Evolutionary conservation across 2,113 vertebrate genomes (phyloP).

Genomic region (Antechinus flavipes): DNA sequence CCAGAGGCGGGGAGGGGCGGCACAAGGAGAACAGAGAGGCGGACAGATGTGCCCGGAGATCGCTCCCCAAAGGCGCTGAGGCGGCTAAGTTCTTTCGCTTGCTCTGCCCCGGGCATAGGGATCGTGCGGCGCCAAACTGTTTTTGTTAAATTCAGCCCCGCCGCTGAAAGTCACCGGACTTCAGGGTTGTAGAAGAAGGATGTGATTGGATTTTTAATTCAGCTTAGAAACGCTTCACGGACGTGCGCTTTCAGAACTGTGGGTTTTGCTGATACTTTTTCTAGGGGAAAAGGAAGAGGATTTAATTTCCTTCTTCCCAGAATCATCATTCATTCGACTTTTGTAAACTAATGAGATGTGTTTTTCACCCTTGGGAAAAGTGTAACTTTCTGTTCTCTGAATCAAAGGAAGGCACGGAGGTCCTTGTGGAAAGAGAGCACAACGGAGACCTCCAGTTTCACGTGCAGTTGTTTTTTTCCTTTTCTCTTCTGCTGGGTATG

Average conservation of each 20-base stretch:
- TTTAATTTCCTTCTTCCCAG: not conserved
- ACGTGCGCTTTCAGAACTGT: not conserved
- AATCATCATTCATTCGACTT: not conserved
- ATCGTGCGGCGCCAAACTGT: not conserved
- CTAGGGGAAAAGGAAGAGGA: not conserved
- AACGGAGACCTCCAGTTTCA: not conserved
- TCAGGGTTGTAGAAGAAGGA: not conserved
- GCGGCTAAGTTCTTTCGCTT: not conserved
- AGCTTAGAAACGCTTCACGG: not conserved
- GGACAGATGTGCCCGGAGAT: not conserved
- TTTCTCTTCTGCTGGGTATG: not conserved
- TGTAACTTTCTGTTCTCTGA: not conserved
- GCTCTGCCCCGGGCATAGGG: not conserved
- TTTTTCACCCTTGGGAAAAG: not conserved
- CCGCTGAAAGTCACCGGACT: not conserved
- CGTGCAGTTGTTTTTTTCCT: not conserved
- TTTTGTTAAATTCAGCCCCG: not conserved
- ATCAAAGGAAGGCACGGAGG: not conserved
- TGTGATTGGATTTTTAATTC: not conserved
- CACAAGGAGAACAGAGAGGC: rapidly evolving
- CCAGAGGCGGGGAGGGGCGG: not conserved
- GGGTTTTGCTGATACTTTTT: not conserved
- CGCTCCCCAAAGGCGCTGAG: not conserved
- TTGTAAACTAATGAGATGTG: not conserved
- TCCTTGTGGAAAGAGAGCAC: not conserved